Evolutionary conservation across 2,888 invertebrate species (phyloP).

Genomic region (Camptogramma bilineatum): DNA sequence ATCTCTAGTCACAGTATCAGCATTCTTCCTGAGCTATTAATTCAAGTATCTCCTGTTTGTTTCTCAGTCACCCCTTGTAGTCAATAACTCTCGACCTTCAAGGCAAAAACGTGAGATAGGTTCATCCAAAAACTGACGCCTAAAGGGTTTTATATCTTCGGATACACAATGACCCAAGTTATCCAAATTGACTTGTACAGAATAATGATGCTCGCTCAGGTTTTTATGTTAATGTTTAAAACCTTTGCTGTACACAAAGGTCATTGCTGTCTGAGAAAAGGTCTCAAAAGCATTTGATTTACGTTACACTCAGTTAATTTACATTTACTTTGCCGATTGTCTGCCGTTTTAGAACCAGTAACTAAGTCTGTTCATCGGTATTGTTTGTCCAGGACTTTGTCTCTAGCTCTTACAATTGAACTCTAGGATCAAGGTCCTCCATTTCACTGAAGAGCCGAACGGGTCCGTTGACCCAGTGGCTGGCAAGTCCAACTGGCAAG

Average conservation of each 20-base stretch:
- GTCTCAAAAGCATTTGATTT: not conserved
- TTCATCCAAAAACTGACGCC: not conserved
- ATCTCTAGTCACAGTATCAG: constrained; percentile 5
- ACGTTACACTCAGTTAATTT: not conserved
- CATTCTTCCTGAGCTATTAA: not conserved
- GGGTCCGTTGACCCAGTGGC: constrained; percentile 30
- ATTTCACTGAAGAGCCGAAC: constrained; percentile 23
- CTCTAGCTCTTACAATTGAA: constrained; percentile 13
- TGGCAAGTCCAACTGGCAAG: constrained; percentile 5
- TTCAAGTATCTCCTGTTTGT: not conserved
- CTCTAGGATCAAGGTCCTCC: constrained; percentile 15
- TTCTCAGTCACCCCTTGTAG: not conserved
- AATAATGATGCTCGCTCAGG: not conserved
- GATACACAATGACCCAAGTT: not conserved
- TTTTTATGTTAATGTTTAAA: not conserved
- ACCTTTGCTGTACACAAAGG: not conserved
- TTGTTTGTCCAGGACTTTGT: too few relatives aligned
- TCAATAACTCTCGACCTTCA: not conserved
- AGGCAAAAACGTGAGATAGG: not conserved
- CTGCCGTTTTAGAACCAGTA: not conserved
- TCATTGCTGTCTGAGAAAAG: not conserved
- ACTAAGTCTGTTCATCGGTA: too few relatives aligned
- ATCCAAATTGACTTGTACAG: not conserved
- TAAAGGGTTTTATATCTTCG: not conserved
- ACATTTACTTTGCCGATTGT: not conserved